Percentiles rank a stretch among this genome's conserved stretches.
These are phyloP conservation scores for Acronicta alni DNA, from an alignment of 2,888 invertebrate genomes.

Conservation along the genomic window DNA sequence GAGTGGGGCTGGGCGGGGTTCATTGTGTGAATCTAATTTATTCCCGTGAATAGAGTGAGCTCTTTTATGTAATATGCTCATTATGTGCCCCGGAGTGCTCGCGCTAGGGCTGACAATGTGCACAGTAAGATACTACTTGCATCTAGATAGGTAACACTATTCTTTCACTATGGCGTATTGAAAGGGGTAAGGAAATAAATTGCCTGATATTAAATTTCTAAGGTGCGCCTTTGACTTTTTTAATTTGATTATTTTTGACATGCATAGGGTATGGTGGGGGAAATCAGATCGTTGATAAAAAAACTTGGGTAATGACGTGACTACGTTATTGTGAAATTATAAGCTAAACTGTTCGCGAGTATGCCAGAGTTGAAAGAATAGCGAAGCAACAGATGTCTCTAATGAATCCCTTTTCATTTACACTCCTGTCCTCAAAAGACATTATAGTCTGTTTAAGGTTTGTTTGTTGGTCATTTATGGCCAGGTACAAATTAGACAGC, in stretches of 20 bases:
- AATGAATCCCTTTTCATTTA: neutral
- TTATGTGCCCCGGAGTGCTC: conserved; percentile 65
- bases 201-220: neutral
- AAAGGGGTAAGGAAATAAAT: neutral
- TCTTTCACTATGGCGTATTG: conserved; percentile 3
- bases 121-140: conserved; percentile 12
- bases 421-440: neutral
- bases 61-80: conserved; percentile 77
- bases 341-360: no score
- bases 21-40: conserved; percentile 77
- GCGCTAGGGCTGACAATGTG: conserved; percentile 64
- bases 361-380: neutral
- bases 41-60: conserved; percentile 75
- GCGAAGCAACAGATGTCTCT: neutral
- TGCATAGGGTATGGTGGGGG: no score
- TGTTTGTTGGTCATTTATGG: conserved; percentile 3
- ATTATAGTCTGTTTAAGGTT: neutral
- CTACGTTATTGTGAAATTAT: no score
- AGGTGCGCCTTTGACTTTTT: neutral
- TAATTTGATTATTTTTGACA: no score
- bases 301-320: no score
- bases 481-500: conserved; percentile 37
- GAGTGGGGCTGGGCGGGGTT: conserved; percentile 43
- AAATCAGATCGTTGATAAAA: no score
- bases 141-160: conserved; percentile 8